phyloP scores from a whole-genome alignment of 2,113 vertebrate genomes.

The Eleginops maclovinus region DNA sequence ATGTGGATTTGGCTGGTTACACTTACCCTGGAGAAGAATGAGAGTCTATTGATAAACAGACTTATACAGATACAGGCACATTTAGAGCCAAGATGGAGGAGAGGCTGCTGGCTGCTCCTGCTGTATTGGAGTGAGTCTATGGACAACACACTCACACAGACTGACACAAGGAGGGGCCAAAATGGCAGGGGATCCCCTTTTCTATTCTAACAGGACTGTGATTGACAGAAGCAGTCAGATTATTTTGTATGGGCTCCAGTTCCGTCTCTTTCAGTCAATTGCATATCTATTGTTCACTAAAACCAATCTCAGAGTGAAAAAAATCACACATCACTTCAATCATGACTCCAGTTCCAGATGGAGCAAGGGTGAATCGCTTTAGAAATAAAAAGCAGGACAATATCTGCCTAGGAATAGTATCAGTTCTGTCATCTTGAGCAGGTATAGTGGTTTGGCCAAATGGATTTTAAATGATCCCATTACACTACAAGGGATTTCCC shows the following conservation, averaged over 20 bases:
- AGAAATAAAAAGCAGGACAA: constrained; percentile 42
- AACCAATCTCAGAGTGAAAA: constrained; percentile 38
- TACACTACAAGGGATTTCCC: constrained; percentile 39
- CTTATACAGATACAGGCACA: constrained; percentile 49
- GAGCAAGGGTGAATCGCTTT: constrained; percentile 53
- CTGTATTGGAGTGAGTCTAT: constrained; percentile 36
- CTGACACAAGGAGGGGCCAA: constrained; percentile 56
- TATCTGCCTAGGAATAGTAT: constrained; percentile 51
- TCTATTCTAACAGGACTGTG: constrained; percentile 49
- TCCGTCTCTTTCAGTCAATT: constrained; percentile 34
- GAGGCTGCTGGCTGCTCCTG: constrained; percentile 50
- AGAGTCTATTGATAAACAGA: constrained; percentile 69
- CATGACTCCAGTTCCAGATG: constrained; percentile 43
- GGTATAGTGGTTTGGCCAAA: constrained; percentile 47
- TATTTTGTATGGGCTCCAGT: constrained; percentile 53
- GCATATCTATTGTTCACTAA: constrained; percentile 50
- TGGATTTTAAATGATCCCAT: constrained; percentile 68
- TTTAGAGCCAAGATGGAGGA: constrained; percentile 66
- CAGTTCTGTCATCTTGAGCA: constrained; percentile 11
- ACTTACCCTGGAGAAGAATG: constrained; percentile 54
- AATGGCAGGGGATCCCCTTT: constrained; percentile 66
- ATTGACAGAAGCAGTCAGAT: constrained; percentile 46
- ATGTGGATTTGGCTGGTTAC: constrained; percentile 70
- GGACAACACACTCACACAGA: constrained; percentile 39
- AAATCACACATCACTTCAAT: constrained; percentile 50